phyloP scores from a whole-genome alignment of 2,888 invertebrate genomes.

The Craniophora ligustri region DNA sequence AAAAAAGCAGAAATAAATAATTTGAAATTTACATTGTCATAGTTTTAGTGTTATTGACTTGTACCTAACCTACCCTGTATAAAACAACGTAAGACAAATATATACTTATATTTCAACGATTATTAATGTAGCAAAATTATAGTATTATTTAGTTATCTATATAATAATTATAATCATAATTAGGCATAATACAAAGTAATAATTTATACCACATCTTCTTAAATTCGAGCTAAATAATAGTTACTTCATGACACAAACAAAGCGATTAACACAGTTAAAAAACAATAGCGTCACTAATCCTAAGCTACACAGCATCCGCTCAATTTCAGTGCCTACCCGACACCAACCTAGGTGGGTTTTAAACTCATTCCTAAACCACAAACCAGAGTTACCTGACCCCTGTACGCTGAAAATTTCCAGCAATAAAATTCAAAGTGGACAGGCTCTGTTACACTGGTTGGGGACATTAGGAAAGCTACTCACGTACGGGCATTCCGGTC shows the following conservation, averaged over 20 bases:
- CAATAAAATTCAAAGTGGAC: constrained; percentile 14
- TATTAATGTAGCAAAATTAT: too few species aligned
- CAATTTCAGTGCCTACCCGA: constrained; percentile 69
- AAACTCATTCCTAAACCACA: constrained; percentile 68
- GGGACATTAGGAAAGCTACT: constrained; percentile 60
- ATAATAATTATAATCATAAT: too few species aligned
- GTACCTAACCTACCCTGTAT: too few species aligned
- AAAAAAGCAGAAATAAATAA: too few species aligned
- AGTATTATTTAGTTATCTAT: too few species aligned
- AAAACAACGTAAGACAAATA: too few species aligned
- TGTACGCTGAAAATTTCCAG: not conserved
- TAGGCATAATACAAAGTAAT: too few species aligned
- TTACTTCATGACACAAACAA: constrained; percentile 15
- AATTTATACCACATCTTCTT: too few species aligned
- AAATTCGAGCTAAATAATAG: too few species aligned
- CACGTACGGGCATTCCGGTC: constrained; percentile 67
- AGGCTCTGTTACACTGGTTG: constrained; percentile 49
- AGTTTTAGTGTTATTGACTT: too few species aligned
- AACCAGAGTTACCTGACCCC: constrained; percentile 14
- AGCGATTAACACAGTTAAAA: constrained; percentile 55
- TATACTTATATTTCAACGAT: too few species aligned
- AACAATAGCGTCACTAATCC: constrained; percentile 61
- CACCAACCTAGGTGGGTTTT: constrained; percentile 64
- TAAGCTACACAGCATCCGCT: constrained; percentile 65
- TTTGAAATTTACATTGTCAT: too few species aligned